These are phyloP conservation scores for Urosaurus nigricauda DNA, from an alignment of 2,797 vertebrate species.

Conservation along the genomic window DNA sequence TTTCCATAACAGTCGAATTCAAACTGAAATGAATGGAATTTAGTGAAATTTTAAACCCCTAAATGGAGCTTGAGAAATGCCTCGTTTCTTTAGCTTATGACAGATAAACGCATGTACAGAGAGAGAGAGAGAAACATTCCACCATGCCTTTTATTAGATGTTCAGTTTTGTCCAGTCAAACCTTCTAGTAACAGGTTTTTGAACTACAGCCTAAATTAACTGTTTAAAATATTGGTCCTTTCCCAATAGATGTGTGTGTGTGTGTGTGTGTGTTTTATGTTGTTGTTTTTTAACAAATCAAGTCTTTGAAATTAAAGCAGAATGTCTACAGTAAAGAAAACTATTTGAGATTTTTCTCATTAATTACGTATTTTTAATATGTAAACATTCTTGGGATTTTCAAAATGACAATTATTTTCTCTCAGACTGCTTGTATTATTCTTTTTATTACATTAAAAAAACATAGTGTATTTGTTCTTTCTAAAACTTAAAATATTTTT, in stretches of 20 bases:
- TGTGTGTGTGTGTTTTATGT: not conserved
- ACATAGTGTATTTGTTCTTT: constrained; percentile 39
- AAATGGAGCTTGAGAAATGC: not conserved
- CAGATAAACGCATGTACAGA: not conserved
- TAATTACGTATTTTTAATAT: not conserved
- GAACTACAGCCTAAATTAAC: not conserved
- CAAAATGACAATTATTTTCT: constrained; percentile 36
- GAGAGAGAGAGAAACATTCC: too few species aligned
- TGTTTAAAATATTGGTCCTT: not conserved
- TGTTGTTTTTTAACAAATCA: not conserved
- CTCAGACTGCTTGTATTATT: constrained; percentile 32
- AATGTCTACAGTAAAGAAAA: not conserved
- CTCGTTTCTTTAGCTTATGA: not conserved
- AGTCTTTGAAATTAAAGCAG: not conserved
- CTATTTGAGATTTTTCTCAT: not conserved
- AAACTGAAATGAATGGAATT: not conserved
- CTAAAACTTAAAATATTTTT: constrained; percentile 25
- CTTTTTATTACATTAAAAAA: constrained; percentile 38
- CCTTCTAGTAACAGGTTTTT: not conserved
- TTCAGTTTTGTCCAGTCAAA: not conserved
- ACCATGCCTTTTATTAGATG: too few species aligned
- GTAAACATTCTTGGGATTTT: constrained; percentile 34
- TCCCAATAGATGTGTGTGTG: not conserved
- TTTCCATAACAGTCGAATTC: not conserved
- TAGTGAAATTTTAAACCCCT: not conserved